Evolutionary conservation across 1,140 invertebrate genomes (phyloP), one percentile per base, ranked within the genome.

Genomic region (Popillia japonica): DNA sequence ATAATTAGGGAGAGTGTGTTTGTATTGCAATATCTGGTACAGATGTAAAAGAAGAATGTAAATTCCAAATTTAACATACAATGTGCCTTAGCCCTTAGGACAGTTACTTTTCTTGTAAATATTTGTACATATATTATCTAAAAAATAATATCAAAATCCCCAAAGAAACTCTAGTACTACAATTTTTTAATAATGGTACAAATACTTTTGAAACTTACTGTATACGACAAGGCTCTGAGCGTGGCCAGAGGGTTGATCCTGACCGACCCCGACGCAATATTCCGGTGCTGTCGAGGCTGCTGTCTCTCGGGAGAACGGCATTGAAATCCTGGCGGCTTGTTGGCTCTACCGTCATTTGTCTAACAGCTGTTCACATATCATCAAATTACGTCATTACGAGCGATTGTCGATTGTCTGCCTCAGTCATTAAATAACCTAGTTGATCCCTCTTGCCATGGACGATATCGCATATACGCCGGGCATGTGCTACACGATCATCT

Each of bases 291-390:
- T 68, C 27, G 61, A 68, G 27, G 27, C 61, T 20, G 89, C 89
- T 79, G 90, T 91, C 83, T 77, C 81, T 14, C 88, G 90, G 64
- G 92, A 92, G 72, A 85, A 81, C 77, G 78, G 86, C 61, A 84
- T 87, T 79, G 80, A 83, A 83, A 83, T 83, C 82, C 81, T 79
- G 72, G 73, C 81, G 82, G 83, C 82, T 83, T 83, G 84, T 88
- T 78, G 87, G 88, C 74, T 88, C 89, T 86, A 89, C 88, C 80
- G 81, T 84, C 82, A 82, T 85, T 85, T 84, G 82, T 84, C 83
- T 82, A 82, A 85, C 84, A 85, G 84, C 84, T 85, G 84, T 85
- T 85, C 84, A 85, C 84, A 85, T 85, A 85, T 85, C 83, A 81
- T 85, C 84, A 84, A 84, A 84, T 83, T 83, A 81, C 82, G 80